Base-by-base conservation (phyloP, 2,888 invertebrate genomes). In the Acleris emargana region DNA sequence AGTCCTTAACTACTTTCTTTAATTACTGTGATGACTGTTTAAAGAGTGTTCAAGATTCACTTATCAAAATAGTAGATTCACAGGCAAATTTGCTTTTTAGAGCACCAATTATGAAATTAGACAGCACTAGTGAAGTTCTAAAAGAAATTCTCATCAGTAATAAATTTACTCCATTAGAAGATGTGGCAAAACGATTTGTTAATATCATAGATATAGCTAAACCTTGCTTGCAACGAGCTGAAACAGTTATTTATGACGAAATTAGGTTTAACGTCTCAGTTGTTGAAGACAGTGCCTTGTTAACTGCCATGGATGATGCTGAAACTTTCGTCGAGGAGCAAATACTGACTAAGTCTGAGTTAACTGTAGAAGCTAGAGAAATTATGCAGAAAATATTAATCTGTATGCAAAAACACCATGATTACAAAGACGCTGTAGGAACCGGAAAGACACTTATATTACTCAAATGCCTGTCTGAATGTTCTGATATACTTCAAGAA, bases 391-490 rank as follows among this genome's bases (percentile, higher is more conserved):
- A 80, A 59, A 45, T 88, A 47, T 70, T 74, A 25, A 58, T 18
- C 16, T 85, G 85, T 68, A 73, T 89, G 57, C 73, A 77, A 43
- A 83, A 83, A 70, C 84, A 89, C 72, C 73, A 82, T 63, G 81
- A 84, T 52, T 86, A 80, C 62, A 86, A 83, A 76, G 79, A 84
- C 68, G 83, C 86, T 1, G 72, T 69, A 9, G 84, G 84, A 9
- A 77, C 78, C 20, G 86, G 86, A 3, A 87, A 87, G 72, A 77
- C 73, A 1, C 74, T 91, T 18, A 86, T 91, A 42, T 62, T 89
- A 59, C 66, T 89, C 0, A 87, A 89, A 77, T 88, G 86, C 74
- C 70, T 91, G 28, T 80, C 86, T 57, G 88, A 89, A 69, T 90
- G 89, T 72, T 78, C 78, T 5, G 78, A 81, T 63, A 75, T 88